phyloP scores from a whole-genome alignment of 35 echinoderm and acorn worm species.

The Ophiothrix spiculata region DNA sequence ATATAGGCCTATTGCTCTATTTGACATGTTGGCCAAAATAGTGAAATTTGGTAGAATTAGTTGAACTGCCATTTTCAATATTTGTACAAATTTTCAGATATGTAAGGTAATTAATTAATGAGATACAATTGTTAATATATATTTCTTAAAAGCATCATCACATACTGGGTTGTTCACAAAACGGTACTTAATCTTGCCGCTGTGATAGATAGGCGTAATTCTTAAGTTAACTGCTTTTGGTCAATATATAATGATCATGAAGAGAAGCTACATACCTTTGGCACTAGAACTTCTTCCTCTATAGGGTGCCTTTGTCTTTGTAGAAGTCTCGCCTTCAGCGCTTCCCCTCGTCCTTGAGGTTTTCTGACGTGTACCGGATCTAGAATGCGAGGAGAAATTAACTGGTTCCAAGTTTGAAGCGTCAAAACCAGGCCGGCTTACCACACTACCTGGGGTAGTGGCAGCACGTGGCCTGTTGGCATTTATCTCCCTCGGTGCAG shows the following conservation, averaged over 20 bases:
- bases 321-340: slow-evolving; percentile 2
- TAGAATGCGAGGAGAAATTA: slow-evolving; percentile 10
- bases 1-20: too few relatives aligned
- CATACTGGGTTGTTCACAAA: too few relatives aligned
- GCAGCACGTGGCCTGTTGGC: background rate
- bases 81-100: too few relatives aligned
- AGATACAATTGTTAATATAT: too few relatives aligned
- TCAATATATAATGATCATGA: too few relatives aligned
- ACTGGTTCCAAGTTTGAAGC: background rate
- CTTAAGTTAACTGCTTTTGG: background rate
- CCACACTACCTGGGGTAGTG: background rate
- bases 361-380: slow-evolving; percentile 21
- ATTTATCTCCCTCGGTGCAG: background rate
- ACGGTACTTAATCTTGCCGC: background rate
- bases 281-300: slow-evolving; percentile 12
- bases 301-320: background rate
- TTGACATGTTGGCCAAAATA: too few relatives aligned
- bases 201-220: background rate
- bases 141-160: too few relatives aligned
- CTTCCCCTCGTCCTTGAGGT: background rate
- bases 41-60: too few relatives aligned
- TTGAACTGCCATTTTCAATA: too few relatives aligned
- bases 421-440: background rate
- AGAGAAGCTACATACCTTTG: background rate
- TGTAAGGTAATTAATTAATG: too few relatives aligned